Evolutionary conservation across 2,888 invertebrate species (phyloP).

Genomic region (Eilema caniola): DNA sequence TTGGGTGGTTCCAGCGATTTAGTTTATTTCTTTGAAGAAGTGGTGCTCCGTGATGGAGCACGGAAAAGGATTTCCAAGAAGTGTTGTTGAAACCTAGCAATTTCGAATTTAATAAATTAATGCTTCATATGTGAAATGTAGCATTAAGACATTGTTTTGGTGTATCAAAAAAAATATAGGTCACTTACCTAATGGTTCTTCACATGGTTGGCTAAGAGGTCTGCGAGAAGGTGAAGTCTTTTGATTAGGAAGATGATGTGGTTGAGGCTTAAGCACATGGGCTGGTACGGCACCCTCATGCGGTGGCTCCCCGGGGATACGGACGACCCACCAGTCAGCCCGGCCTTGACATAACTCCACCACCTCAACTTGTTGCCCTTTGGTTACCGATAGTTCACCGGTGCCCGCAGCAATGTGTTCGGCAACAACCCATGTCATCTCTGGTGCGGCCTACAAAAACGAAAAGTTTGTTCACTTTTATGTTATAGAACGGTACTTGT

Average conservation of each 20-base stretch:
- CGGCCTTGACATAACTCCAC: constrained; percentile 91
- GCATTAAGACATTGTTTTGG: background rate
- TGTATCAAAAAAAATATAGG: background rate
- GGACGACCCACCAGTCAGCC: constrained; percentile 91
- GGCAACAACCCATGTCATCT: constrained; percentile 96
- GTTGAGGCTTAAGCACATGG: constrained; percentile 88
- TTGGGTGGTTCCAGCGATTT: no score
- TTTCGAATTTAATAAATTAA: background rate
- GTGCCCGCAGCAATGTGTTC: constrained; percentile 93
- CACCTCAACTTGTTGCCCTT: constrained; percentile 98
- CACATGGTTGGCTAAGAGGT: constrained; percentile 77
- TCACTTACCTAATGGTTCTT: constrained; percentile 83
- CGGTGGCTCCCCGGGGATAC: constrained; percentile 87
- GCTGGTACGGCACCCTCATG: constrained; percentile 94
- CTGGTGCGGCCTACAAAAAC: constrained; percentile 90
- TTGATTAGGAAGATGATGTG: constrained; percentile 65
- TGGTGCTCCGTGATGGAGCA: no score
- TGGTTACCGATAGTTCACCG: constrained; percentile 93
- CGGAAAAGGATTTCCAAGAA: no score
- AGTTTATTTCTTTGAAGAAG: no score
- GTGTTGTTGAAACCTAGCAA: background rate
- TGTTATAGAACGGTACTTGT: no score
- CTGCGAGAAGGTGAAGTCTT: constrained; percentile 80
- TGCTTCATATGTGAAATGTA: background rate
- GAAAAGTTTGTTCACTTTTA: no score